These are phyloP conservation scores for Varecia variegata DNA, from an alignment of 2,797 vertebrate genomes.

Conservation along the genomic window DNA sequence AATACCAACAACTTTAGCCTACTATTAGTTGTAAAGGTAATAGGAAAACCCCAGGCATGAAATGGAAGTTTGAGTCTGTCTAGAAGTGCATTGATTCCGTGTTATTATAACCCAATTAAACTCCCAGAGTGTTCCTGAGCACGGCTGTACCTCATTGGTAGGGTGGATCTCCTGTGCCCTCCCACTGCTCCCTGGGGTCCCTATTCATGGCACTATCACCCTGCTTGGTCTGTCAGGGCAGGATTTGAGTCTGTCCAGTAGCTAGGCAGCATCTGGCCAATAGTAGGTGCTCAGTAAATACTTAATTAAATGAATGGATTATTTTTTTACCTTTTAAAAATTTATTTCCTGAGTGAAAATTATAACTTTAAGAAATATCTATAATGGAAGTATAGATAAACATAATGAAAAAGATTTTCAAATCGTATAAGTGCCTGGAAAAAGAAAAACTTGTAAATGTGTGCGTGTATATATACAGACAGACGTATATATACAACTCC, in stretches of 20 bases:
- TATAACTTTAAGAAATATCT: background rate
- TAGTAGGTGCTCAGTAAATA: background rate
- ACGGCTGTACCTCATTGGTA: background rate
- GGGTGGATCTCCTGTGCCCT: background rate
- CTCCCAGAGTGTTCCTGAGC: background rate
- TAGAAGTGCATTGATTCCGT: background rate
- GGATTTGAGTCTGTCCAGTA: background rate
- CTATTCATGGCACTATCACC: background rate
- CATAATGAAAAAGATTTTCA: background rate
- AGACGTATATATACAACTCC: background rate
- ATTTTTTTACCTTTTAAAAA: background rate
- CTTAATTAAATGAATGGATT: background rate
- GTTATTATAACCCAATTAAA: background rate
- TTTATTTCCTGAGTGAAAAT: constrained; percentile 14
- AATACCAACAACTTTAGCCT: background rate
- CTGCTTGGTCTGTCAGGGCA: background rate
- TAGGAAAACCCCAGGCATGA: background rate
- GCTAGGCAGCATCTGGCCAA: background rate
- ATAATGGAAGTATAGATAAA: background rate
- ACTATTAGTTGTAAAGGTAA: background rate
- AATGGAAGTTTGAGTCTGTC: background rate
- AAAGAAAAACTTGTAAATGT: background rate
- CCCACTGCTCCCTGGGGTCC: background rate
- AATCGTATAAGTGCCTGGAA: background rate
- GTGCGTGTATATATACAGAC: no score